A percentile compares a stretch with the other conserved stretches of the same genome.
Evolutionary conservation across 2,113 vertebrate species (phyloP).

Genomic region (Centropristis striata): DNA sequence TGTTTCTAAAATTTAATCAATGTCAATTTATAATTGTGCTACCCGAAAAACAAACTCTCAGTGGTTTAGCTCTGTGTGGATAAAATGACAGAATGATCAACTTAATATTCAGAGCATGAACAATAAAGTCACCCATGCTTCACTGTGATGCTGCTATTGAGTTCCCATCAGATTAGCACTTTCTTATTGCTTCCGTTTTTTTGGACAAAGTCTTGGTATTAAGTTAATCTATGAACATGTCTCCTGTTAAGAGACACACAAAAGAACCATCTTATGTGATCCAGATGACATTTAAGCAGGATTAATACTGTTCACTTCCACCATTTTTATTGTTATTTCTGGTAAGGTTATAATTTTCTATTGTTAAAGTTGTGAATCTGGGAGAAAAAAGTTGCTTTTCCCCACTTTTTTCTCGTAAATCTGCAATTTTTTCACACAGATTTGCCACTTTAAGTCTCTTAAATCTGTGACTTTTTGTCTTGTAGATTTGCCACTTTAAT

Average conservation of each 20-base stretch:
- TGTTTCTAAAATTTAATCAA: slow-evolving; percentile 5
- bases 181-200: slow-evolving; percentile 6
- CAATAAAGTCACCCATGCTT: slow-evolving; percentile 19
- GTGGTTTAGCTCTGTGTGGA: slow-evolving; percentile 10
- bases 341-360: background rate
- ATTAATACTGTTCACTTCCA: slow-evolving; percentile 16
- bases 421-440: too few relatives aligned
- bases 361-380: too few relatives aligned
- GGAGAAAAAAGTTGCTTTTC: too few relatives aligned
- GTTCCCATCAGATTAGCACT: slow-evolving; percentile 11
- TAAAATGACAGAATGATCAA: slow-evolving; percentile 37
- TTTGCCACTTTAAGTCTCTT: too few relatives aligned
- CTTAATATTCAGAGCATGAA: slow-evolving; percentile 58
- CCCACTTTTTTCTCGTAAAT: too few relatives aligned
- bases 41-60: background rate
- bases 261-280: slow-evolving; percentile 10
- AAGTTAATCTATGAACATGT: background rate
- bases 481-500: too few relatives aligned
- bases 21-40: slow-evolving; percentile 19
- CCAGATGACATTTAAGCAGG: slow-evolving; percentile 9
- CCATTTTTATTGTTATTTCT: background rate
- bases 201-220: slow-evolving; percentile 4
- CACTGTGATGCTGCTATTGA: background rate
- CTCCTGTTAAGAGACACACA: background rate
- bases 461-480: too few relatives aligned